Evolutionary conservation across 2,113 vertebrate species (phyloP), one percentile per base, ranked within the genome.

Genomic region (Dicaeum eximium): DNA sequence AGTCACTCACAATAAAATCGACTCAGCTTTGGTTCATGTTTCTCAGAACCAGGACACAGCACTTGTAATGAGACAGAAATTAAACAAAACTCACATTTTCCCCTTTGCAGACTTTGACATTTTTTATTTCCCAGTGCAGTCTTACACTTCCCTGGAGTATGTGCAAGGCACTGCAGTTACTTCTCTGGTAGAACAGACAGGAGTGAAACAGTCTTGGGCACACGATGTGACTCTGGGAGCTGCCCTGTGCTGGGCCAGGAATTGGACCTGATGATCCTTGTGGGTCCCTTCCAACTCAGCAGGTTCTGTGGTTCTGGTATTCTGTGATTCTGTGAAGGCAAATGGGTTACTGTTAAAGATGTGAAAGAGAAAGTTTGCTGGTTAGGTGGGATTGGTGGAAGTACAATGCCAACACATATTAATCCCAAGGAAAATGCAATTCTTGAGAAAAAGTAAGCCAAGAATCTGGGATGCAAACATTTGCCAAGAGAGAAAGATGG

Each of bases 71-170:
- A 89, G 65, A 48, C 30, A 62, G 42, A 82, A 40, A 92, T 92
- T 79, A 86, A 92, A 78, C 64, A 80, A 73, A 92, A 38, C 10
- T 73, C 82, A 44, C 50, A 15, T 92, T 95, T 92, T 80, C 23
- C 65, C 48, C 20, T 87, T 2, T 51, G 40, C 40, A 88, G 73
- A 47, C 42, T 65, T 50, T 70, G 81, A 66, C 69, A 67, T 89
- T 91, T 80, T 47, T 58, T 82, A 38, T 88, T 96, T 67, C 56
- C 40, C 27, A 50, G 64, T 56, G 37, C 24, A n/a, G 50, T 44
- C 51, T 73, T 47, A n/a, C 31, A 9, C n/a, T 78, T 66, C 15
- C 51, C 54, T 92, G 57, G 86, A 86, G 88, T 23, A 30, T 5
- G 20, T 80, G 75, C 72, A 75, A 58, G n/a, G 31, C 47, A 50